Evolutionary conservation across 2,797 vertebrate species (phyloP).

Genomic region (Lithobates pipiens): DNA sequence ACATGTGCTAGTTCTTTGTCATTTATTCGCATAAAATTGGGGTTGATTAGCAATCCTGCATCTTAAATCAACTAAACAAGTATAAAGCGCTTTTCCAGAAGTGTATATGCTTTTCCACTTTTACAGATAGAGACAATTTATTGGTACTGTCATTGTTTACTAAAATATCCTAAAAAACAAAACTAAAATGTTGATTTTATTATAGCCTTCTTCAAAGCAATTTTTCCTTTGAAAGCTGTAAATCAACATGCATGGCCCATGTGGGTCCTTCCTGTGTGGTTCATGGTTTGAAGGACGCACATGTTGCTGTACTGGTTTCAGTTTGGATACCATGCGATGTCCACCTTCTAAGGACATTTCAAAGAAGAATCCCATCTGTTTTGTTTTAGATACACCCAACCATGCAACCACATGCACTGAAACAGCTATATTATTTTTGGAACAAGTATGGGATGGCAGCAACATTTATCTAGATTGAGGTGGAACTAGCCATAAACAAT

Average conservation of each 20-base stretch:
- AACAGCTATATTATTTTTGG: constrained; percentile 38
- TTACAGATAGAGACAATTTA: not conserved
- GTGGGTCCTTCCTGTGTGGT: constrained; percentile 43
- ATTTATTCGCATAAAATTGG: too few relatives aligned
- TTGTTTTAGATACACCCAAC: constrained; percentile 35
- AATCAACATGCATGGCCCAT: constrained; percentile 24
- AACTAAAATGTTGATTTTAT: constrained; percentile 30
- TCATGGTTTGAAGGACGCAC: constrained; percentile 28
- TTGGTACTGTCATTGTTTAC: constrained; percentile 6
- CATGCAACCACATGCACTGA: constrained; percentile 47
- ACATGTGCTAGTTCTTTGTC: too few relatives aligned
- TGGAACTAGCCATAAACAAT: constrained; percentile 9
- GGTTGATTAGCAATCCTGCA: too few relatives aligned
- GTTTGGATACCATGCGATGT: constrained; percentile 29
- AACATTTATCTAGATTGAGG: constrained; percentile 2
- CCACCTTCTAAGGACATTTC: constrained; percentile 49
- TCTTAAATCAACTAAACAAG: not conserved
- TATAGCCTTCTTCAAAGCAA: constrained; percentile 21
- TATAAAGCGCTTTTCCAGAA: not conserved
- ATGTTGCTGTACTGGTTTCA: constrained; percentile 30
- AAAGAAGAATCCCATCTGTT: constrained; percentile 48
- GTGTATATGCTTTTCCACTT: not conserved
- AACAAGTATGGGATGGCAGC: constrained; percentile 27
- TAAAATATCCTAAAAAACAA: constrained; percentile 9
- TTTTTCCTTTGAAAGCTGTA: not conserved